Conservation (phyloP, 92 coral and sea anemone genomes). For the Phenganax subtilis region DNA sequence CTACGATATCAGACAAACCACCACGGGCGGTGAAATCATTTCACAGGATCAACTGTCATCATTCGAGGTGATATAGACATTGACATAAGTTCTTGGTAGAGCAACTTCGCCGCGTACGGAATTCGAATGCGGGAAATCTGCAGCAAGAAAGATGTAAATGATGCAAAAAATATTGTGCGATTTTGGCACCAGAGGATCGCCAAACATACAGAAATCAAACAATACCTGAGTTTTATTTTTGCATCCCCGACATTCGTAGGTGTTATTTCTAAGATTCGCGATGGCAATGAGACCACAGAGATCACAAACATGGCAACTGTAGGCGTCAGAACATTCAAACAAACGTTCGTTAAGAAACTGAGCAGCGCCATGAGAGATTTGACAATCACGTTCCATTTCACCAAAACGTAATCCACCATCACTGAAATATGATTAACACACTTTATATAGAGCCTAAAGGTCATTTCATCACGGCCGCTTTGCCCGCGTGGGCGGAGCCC, state of each 20-base stretch:
- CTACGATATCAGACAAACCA: constrained; percentile 69
- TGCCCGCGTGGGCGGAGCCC: too few species aligned
- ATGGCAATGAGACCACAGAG: constrained; percentile 95
- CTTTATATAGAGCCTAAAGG: background rate
- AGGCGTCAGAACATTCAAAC: constrained; percentile 92
- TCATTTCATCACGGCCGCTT: background rate
- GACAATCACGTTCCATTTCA: constrained; percentile 99
- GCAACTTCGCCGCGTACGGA: constrained; percentile 96
- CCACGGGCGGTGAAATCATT: constrained; percentile 29
- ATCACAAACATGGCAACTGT: constrained; percentile 98
- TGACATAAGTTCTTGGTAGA: constrained; percentile 97
- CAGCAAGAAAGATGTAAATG: background rate
- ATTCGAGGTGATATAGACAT: constrained; percentile 95
- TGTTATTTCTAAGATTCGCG: constrained; percentile 89
- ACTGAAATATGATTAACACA: constrained; percentile 42
- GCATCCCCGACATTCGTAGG: constrained; percentile 94
- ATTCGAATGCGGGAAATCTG: constrained; percentile 92
- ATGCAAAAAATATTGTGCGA: background rate
- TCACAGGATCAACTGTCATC: constrained; percentile 93
- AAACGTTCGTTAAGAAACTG: constrained; percentile 98
- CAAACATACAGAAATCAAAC: background rate
- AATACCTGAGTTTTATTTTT: constrained; percentile 94
- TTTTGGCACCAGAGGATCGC: background rate
- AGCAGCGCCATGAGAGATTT: constrained; percentile 98
- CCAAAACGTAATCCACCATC: constrained; percentile 99